Base-by-base conservation (phyloP, 2,797 vertebrate species). In the Silurus aristotelis region DNA sequence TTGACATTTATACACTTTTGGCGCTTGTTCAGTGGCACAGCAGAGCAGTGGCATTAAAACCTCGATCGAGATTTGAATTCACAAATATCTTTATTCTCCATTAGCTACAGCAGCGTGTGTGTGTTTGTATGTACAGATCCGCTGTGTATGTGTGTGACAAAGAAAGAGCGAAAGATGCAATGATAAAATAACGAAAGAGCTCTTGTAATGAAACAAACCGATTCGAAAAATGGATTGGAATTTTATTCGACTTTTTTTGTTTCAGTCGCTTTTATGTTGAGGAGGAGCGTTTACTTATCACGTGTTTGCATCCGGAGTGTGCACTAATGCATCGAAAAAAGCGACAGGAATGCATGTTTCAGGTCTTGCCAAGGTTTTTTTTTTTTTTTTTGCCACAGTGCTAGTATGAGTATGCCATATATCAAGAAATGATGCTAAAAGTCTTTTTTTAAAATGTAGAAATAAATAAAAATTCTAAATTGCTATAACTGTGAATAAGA, bases 321-420 rank as follows among this genome's bases (percentile, higher is more conserved):
- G 55, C 71, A 70, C 77, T 84, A 82, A 83, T 88, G 89, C 86
- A 85, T 87, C 72, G 84, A 27, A 63, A 79, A 79, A 84, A 87
- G 84, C 87, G 71, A 88, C 83, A 88, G 89, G 89, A 89, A 90
- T 92, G 92, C 91, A 93, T 93, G 91, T 90, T 86, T 66, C 43
- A 88, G 85, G 89, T 81, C 85, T 83, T 85, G 85, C 68, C 90
- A 89, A 83, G 87, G 75, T 88, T 48, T 70, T 52, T 72, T 71
- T 61, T 5, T 48, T 52, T 88, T 88, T 8, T 27, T 25, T 8
- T 27, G 78, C 43, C 78, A 52, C 43, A 63, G 76, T 46, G 76
- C 76, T 46, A 46, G 22, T 67, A 80, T 52, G 27, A 66, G 43
- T 80, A 80, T 80, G 63, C 66, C 88, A 89, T 89, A 90, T 81